A percentile compares a stretch with the other conserved stretches of the same genome.
These are phyloP conservation scores for Amphiura filiformis DNA, from an alignment of 35 echinoderm and acorn worm genomes.

Conservation along the genomic window DNA sequence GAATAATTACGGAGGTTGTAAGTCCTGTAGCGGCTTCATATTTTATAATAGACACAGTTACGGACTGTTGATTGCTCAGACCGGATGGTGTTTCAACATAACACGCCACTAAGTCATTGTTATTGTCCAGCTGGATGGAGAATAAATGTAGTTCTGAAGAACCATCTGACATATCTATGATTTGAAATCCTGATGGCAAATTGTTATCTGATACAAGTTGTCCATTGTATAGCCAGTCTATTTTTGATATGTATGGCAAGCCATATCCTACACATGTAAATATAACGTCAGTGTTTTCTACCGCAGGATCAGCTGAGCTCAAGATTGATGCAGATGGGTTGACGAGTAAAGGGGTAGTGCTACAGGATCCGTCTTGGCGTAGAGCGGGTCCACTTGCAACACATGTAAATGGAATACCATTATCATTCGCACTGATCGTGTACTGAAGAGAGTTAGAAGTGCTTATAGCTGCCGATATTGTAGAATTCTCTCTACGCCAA, in stretches of 20 bases:
- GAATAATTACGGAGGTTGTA: background rate
- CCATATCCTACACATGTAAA: background rate
- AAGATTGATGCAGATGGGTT: background rate
- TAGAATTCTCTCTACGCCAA: background rate
- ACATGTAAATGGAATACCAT: background rate
- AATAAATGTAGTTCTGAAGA: background rate
- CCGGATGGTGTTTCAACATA: background rate
- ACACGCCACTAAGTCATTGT: background rate
- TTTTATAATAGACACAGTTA: background rate
- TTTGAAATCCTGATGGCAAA: background rate
- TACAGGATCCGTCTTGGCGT: background rate
- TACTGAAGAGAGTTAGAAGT: background rate
- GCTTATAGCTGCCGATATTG: background rate
- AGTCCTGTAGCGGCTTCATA: background rate
- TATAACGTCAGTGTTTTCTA: background rate
- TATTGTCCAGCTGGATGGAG: background rate
- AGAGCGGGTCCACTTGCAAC: background rate
- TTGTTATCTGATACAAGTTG: background rate
- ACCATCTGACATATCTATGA: background rate
- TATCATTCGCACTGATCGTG: background rate
- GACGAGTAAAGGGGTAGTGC: background rate
- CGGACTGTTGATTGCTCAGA: background rate
- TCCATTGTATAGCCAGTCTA: background rate
- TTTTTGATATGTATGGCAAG: background rate
- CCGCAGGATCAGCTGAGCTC: background rate